A percentile compares a stretch with the other conserved stretches of the same genome.
phyloP scores from a whole-genome alignment of 2,797 vertebrate genomes.

The Parotocinclus haroldoi region DNA sequence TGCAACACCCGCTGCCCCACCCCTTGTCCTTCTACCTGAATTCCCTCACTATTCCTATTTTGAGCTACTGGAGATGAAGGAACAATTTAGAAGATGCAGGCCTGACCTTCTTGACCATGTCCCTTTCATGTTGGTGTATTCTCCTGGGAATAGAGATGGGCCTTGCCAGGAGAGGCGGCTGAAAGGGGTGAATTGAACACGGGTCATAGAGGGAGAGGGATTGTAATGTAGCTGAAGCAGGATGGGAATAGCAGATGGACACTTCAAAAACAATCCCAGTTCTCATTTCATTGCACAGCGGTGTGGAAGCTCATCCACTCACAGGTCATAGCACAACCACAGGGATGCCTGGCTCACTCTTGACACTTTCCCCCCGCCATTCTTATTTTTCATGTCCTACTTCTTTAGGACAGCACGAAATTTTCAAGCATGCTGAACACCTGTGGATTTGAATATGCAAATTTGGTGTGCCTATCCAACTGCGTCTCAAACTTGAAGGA shows the following conservation, averaged over 20 bases:
- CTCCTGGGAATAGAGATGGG: conserved; percentile 48
- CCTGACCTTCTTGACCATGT: conserved; percentile 28
- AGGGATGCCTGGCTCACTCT: conserved; percentile 13
- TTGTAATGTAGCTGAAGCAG: conserved; percentile 24
- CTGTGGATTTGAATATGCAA: background rate
- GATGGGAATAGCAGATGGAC: conserved; percentile 51
- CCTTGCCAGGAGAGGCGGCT: conserved; percentile 52
- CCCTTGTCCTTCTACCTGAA: conserved; percentile 19
- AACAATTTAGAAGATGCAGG: conserved; percentile 48
- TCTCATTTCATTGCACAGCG: conserved; percentile 35
- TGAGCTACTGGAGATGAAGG: conserved; percentile 57
- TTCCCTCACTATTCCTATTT: conserved; percentile 38
- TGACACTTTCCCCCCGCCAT: conserved; percentile 21
- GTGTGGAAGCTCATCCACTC: conserved; percentile 41
- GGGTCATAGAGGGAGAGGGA: conserved; percentile 23
- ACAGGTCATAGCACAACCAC: conserved; percentile 28
- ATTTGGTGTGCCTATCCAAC: background rate
- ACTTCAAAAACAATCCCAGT: conserved; percentile 52
- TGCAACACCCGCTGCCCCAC: conserved; percentile 27
- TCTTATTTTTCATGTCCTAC: conserved; percentile 30
- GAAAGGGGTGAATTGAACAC: conserved; percentile 29
- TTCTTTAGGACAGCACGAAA: background rate
- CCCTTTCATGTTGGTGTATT: conserved; percentile 54
- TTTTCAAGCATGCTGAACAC: background rate
- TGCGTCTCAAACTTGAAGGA: no score